Base-by-base conservation (phyloP, 2,797 vertebrate genomes). In the Poecilia picta region DNA sequence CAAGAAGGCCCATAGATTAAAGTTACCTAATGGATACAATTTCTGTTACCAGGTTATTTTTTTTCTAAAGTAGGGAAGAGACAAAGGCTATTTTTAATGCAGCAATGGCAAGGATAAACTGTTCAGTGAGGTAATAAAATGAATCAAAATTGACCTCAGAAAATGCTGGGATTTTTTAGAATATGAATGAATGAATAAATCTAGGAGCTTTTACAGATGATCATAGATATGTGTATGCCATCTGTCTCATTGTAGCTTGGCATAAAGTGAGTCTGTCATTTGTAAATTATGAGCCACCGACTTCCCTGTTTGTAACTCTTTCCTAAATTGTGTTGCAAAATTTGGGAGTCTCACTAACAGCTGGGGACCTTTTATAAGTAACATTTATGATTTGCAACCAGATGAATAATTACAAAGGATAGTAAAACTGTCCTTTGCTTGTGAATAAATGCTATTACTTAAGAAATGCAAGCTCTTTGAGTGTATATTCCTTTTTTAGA, bases 301-400 rank as follows among this genome's bases (percentile, higher is more conserved):
- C 55, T 28, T 59, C n/a, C n/a, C 55, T 59, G n/a, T 59, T 57
- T 57, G 55, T 57, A n/a, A 57, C 55, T 59, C 55, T 28, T 59
- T 11, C 11, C n/a, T 57, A 57, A 57, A n/a, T 57, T 57, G 53
- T 57, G 25, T 57, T 57, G 55, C n/a, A 57, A 11, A 12, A 57
- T 57, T 57, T 28, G 3, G n/a, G 55, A 28, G 55, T 57, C 55
- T 57, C 55, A 57, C 25, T 28, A 28, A 57, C 25, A 57, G 4
- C 55, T 57, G 55, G 55, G n/a, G 10, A 28, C 55, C n/a, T 57
- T 57, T 28, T 28, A 57, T 57, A 57, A 13, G 55, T 4, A 28
- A 13, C 25, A 57, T 57, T 57, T 28, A 57, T 57, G 12, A 57
- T 57, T 57, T 57, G n/a, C n/a, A 28, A 13, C 25, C 12, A 57